phyloP scores from a whole-genome alignment of 2,888 invertebrate species.

The Urechis unicinctus region DNA sequence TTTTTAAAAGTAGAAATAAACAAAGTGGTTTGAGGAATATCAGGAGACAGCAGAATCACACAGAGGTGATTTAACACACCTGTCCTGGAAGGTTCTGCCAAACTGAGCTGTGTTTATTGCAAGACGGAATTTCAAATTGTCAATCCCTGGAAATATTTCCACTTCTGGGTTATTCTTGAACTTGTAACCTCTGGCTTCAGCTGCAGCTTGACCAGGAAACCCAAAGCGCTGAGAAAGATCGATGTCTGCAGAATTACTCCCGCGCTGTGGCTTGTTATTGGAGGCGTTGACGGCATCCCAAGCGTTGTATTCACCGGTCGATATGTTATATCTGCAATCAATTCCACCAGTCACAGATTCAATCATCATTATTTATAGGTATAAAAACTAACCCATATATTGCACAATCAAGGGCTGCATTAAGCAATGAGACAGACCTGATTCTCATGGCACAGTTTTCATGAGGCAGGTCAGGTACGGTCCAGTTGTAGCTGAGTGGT shows the following conservation, averaged over 20 bases:
- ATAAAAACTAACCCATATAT: no score
- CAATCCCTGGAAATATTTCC: constrained; percentile 35
- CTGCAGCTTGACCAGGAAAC: constrained; percentile 25
- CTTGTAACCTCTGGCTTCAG: constrained; percentile 35
- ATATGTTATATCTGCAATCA: constrained; percentile 46
- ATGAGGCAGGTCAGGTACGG: constrained; percentile 36
- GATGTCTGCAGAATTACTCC: constrained; percentile 18
- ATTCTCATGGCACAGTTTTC: constrained; percentile 45
- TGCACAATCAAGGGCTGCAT: no score
- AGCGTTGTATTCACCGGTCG: constrained; percentile 43
- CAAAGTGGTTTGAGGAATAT: background rate
- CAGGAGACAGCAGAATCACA: background rate
- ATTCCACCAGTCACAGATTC: background rate
- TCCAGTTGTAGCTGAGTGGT: constrained; percentile 45
- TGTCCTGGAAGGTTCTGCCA: constrained; percentile 48
- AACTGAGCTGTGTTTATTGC: constrained; percentile 49
- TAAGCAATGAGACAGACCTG: no score
- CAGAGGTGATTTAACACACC: constrained; percentile 25
- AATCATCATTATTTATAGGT: no score
- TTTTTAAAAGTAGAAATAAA: background rate
- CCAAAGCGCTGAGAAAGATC: constrained; percentile 28
- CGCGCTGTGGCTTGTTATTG: constrained; percentile 22
- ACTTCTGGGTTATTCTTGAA: constrained; percentile 45
- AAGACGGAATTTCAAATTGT: constrained; percentile 34
- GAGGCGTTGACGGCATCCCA: constrained; percentile 32